Evolutionary conservation across 2,113 vertebrate genomes (phyloP), one percentile per base, ranked within the genome.

Genomic region (Oenanthe melanoleuca): DNA sequence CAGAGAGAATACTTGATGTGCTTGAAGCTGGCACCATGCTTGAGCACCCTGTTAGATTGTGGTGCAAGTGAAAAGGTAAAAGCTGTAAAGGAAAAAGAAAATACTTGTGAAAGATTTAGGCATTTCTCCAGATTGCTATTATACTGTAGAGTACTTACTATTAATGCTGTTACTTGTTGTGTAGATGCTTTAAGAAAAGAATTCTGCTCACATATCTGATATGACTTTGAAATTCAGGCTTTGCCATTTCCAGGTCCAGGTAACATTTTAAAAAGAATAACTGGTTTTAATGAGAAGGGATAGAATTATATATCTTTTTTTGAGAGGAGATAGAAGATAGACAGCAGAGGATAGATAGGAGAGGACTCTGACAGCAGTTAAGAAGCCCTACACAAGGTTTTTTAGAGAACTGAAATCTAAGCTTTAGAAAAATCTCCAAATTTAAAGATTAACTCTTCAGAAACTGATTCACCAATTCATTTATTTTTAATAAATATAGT

Each of bases 1-100:
- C 78, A 88, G 69, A 80, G 79, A 63, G 60, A 95, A 80, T 89
- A 57, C 78, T 85, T 91, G 53, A 71, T 80, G 86, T 96, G 74
- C 87, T 88, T 92, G 85, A 89, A 96, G 87, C 47, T 93, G 82
- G 87, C 94, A 91, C 71, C 50, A n/a, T 78, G 71, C 63, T 93
- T 77, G 79, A 94, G 92, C 70, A 91, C 61, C 56, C 55, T 91
- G 60, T 66, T 96, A 69, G 79, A 89, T 31, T 83, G 64, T 64
- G 72, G 88, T 66, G 64, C 6, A 7, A 75, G 45, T 38, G 66
- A 88, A 78, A 72, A 92, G 79, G 95, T 72, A 92, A 93, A 90
- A 92, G 53, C 72, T 88, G 77, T 55, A 95, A 86, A 95, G 53
- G 33, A 75, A 72, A 88, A 95, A 74, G 66, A 67, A 95, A 92